Percentiles rank a stretch among this genome's conserved stretches.
These are phyloP conservation scores for Zaprionus ghesquierei DNA, from an alignment of 1,140 invertebrate genomes.

Conservation along the genomic window DNA sequence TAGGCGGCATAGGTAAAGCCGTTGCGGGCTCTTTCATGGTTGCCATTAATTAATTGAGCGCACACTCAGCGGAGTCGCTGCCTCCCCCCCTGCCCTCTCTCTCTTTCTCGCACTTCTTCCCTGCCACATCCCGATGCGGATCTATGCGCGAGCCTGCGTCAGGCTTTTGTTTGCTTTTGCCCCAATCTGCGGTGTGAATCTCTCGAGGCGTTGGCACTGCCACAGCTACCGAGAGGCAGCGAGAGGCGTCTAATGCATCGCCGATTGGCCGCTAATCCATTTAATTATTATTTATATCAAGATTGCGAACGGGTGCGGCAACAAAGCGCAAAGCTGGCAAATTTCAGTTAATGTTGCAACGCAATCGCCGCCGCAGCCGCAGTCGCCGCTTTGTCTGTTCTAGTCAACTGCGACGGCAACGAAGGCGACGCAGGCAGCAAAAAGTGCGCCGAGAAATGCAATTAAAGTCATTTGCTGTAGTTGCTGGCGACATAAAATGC, in stretches of 20 bases:
- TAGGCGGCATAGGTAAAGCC: constrained; percentile 42
- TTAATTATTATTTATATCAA: constrained; percentile 81
- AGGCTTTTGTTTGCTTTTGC: constrained; percentile 67
- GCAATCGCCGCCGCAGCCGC: constrained; percentile 19
- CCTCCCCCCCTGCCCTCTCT: background rate
- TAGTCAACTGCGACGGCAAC: constrained; percentile 11
- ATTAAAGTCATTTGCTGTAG: constrained; percentile 80
- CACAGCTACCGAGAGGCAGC: constrained; percentile 11
- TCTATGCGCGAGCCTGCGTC: constrained; percentile 39
- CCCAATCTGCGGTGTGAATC: constrained; percentile 56
- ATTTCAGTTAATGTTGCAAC: constrained; percentile 42
- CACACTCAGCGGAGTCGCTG: constrained; percentile 21
- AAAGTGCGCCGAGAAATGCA: constrained; percentile 77
- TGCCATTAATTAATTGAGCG: constrained; percentile 80
- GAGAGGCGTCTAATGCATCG: constrained; percentile 40
- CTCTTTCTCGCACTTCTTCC: background rate
- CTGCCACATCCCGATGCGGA: constrained; percentile 3
- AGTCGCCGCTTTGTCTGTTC: constrained; percentile 66
- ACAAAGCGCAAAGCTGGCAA: constrained; percentile 31
- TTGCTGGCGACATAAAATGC: constrained; percentile 80
- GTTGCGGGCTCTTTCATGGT: constrained; percentile 70
- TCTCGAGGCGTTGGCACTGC: constrained; percentile 44
- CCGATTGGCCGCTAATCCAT: constrained; percentile 64
- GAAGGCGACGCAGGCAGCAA: constrained; percentile 32
- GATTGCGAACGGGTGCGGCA: constrained; percentile 40